A percentile compares a stretch with the other conserved stretches of the same genome.
These are phyloP conservation scores for Campoletis sonorensis DNA, from an alignment of 1,140 invertebrate genomes.

Conservation along the genomic window DNA sequence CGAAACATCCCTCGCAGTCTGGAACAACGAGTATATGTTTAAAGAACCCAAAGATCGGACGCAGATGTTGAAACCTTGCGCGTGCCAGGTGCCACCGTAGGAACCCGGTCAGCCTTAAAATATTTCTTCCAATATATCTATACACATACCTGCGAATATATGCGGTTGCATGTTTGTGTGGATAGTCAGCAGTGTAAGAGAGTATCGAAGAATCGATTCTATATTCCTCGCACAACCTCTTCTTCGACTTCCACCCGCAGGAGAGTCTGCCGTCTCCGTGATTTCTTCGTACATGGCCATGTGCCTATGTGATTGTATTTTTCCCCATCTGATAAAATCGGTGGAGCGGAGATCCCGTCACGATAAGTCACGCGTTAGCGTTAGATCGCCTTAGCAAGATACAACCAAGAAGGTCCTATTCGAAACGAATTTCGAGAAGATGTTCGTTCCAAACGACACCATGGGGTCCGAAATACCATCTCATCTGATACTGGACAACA, in stretches of 20 bases:
- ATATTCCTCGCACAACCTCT: constrained; percentile 31
- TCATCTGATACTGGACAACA: background rate
- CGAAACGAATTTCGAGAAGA: constrained; percentile 36
- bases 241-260: constrained; percentile 28
- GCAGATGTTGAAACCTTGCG: constrained; percentile 42
- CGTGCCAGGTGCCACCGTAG: constrained; percentile 44
- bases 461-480: background rate
- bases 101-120: constrained; percentile 20
- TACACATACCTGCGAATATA: background rate
- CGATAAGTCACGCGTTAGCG: constrained; percentile 40
- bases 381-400: constrained; percentile 22
- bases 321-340: constrained; percentile 25
- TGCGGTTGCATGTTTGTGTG: background rate
- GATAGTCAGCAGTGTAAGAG: background rate
- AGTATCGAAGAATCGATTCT: constrained; percentile 37
- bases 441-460: constrained; percentile 7
- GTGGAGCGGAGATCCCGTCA: constrained; percentile 14
- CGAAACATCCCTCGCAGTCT: background rate
- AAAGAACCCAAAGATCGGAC: background rate
- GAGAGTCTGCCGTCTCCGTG: background rate
- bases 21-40: background rate
- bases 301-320: background rate
- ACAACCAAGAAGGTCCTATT: background rate
- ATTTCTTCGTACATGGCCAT: background rate
- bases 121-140: background rate